These are phyloP conservation scores for Podocnemis expansa DNA, from an alignment of 2,113 vertebrate species.

Conservation along the genomic window DNA sequence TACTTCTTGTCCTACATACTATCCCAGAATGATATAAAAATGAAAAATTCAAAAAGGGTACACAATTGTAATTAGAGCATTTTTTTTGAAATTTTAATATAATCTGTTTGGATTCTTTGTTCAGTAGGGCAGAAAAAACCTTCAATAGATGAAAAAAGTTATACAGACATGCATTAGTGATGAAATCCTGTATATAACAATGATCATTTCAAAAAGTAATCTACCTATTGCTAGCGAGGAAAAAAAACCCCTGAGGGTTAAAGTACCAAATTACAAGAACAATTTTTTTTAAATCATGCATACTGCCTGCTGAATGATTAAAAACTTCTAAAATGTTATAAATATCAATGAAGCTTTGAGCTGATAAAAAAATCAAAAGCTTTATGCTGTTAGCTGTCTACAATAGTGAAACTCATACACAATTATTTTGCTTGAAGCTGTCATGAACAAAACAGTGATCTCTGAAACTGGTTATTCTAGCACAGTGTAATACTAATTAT, in stretches of 20 bases:
- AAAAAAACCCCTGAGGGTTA: background rate
- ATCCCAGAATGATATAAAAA: background rate
- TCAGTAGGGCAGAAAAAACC: slow-evolving; percentile 22
- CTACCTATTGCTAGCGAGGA: slow-evolving; percentile 12
- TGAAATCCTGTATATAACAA: background rate
- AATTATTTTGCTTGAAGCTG: slow-evolving; percentile 74
- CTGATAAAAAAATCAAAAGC: slow-evolving; percentile 59
- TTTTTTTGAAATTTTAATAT: slow-evolving; percentile 5
- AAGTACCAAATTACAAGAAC: slow-evolving; percentile 61
- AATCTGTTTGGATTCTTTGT: slow-evolving; percentile 41
- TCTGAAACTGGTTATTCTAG: slow-evolving; percentile 75
- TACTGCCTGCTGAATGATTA: slow-evolving; percentile 65
- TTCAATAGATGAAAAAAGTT: slow-evolving; percentile 30
- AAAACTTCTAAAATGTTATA: slow-evolving; percentile 70
- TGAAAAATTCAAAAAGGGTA: background rate
- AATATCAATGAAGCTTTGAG: slow-evolving; percentile 76
- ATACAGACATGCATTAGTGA: background rate
- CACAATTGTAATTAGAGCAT: slow-evolving; percentile 23
- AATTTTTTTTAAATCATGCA: slow-evolving; percentile 51
- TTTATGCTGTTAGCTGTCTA: slow-evolving; percentile 75
- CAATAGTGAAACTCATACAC: slow-evolving; percentile 73
- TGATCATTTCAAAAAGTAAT: slow-evolving; percentile 20
- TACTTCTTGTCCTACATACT: background rate
- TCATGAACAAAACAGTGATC: slow-evolving; percentile 72
- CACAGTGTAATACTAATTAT: slow-evolving; percentile 76